Base-by-base conservation (phyloP, 2,113 vertebrate genomes). In the Muscicapa adusta region DNA sequence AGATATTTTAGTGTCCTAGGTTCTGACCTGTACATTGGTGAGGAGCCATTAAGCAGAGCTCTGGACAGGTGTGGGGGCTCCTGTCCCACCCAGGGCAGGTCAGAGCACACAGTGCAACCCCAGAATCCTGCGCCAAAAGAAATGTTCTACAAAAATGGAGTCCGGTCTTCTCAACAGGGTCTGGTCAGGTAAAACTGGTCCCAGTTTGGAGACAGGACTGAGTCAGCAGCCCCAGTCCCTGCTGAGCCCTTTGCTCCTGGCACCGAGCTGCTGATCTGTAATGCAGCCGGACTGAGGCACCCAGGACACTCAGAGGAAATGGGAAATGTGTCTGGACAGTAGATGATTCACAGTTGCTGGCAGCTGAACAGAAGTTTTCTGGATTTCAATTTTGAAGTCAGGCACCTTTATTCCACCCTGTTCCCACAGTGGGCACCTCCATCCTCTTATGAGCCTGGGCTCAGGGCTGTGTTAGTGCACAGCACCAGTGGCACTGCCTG, bases 301-400 rank as follows among this genome's bases (percentile, higher is more conserved):
- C 82, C 79, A 48, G 94, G 92, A 92, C 92, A 86, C 75, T 86
- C 86, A 74, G 60, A 95, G 92, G 82, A 86, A 86, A 92, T 2
- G 56, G 92, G 79, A 88, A 93, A 84, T 34, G 45, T 88, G 88
- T 93, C 92, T 93, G 43, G 92, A 92, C 94, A 91, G 85, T 31
- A 31, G 83, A 51, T 96, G 96, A 96, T 95, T 96, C 94, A 96
- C 75, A 79, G 83, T 2, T 93, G 75, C 83, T 96, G 95, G 94
- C 95, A 96, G 56, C 67, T 71, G 85, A 96, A 95, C 85, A 86
- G 60, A 96, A 96, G 92, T 91, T 96, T 90, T 88, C 38, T n/a
- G 83, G 72, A 77, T 85, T 94, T 92, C 91, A 90, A n/a, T 84
- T 93, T 94, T 42, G 76, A 92, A 67, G 67, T 62, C 3, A 0